Evolutionary conservation across 2,113 vertebrate genomes (phyloP), one percentile per base, ranked within the genome.

Genomic region (Xiphorhynchus elegans): DNA sequence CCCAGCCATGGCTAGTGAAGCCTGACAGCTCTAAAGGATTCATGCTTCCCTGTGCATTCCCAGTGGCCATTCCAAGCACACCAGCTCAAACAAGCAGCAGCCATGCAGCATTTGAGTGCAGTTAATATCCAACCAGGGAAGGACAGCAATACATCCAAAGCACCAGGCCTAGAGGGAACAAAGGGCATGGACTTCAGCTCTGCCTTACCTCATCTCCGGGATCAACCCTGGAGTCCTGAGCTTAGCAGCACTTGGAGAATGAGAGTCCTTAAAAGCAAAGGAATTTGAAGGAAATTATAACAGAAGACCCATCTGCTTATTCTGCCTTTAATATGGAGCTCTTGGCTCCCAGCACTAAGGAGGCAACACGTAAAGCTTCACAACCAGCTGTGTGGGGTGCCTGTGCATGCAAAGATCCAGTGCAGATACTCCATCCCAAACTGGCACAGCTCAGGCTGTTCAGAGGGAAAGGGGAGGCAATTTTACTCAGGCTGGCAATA

Each of bases 161-260:
- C 89, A 78, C 72, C 87, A 58, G 69, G 66, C 59, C 77, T 26
- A 9, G 87, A 80, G 56, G 78, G 80, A 84, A 89, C 89, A 87
- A 96, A 96, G 94, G 93, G 85, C 85, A 84, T 1, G 0, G 29
- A 74, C 60, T 72, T 63, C 47, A 17, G 75, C 76, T 92, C 83
- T 63, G 7, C 82, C 95, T 96, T 95, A 95, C 95, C 96, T 97
- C 92, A 72, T 78, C 88, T 93, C 92, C 19, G 0, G 84, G 87
- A 91, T 46, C 78, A 91, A 86, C 80, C 72, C 90, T 59, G 46
- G 14, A 84, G 78, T 89, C 72, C 92, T 83, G 92, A 90, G 92
- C 85, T 95, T 92, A 92, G 92, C 94, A 94, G 87, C 90, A 78
- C 92, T 60, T 76, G 90, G 88, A 96, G 83, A 95, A 91, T 55